Evolutionary conservation across 2,797 vertebrate species (phyloP).

Genomic region (Prunella strophiata): DNA sequence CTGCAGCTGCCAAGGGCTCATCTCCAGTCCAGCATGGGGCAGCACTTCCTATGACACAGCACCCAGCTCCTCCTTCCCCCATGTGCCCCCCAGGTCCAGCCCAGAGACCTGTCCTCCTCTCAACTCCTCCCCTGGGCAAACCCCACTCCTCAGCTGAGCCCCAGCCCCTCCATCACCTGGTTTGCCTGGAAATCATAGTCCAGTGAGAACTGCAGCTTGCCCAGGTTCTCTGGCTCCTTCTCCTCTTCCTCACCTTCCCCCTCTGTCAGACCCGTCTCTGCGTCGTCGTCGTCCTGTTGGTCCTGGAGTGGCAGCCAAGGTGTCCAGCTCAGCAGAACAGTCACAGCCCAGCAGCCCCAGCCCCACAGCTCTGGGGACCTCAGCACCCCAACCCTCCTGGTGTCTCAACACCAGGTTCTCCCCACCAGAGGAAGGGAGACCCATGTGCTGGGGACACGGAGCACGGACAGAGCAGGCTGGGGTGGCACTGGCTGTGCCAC

Average conservation of each 20-base stretch:
- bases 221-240: slow-evolving; percentile 93
- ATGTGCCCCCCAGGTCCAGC: background rate
- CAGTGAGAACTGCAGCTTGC: slow-evolving; percentile 95
- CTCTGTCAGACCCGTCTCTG: slow-evolving; percentile 89
- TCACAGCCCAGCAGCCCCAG: background rate
- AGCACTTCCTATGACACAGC: background rate
- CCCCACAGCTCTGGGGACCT: background rate
- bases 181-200: slow-evolving; percentile 96
- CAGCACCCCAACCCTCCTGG: background rate
- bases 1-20: background rate
- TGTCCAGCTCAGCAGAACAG: background rate
- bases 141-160: background rate
- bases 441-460: rapidly evolving
- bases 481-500: background rate
- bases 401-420: background rate
- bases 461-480: background rate
- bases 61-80: background rate
- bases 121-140: background rate
- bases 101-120: background rate
- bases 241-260: slow-evolving; percentile 95
- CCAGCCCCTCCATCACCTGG: slow-evolving; percentile 78
- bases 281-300: slow-evolving; percentile 89
- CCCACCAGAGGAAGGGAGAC: background rate
- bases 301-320: slow-evolving; percentile 62
- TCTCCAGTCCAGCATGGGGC: background rate